These are phyloP conservation scores for Athene noctua DNA, from an alignment of 2,113 vertebrate species.

Conservation along the genomic window DNA sequence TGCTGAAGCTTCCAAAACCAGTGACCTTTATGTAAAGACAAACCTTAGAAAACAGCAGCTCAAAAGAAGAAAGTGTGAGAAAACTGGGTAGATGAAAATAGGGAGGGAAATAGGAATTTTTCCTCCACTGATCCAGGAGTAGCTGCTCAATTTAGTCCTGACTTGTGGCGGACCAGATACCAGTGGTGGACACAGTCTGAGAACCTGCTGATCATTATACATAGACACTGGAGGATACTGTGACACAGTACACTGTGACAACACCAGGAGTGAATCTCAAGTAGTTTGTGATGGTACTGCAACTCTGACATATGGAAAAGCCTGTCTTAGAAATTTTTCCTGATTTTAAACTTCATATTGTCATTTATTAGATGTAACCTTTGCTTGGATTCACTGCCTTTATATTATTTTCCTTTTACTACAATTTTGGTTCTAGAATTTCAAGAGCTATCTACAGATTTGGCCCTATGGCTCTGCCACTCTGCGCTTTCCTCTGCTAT, in stretches of 20 bases:
- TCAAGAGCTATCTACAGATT: background rate
- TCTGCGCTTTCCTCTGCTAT: background rate
- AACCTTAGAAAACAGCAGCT: background rate
- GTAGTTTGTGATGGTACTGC: background rate
- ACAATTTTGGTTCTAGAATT: background rate
- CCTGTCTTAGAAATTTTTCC: background rate
- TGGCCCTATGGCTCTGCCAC: background rate
- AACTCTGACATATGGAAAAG: background rate
- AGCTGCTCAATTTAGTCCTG: background rate
- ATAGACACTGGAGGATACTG: background rate
- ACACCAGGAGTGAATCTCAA: background rate
- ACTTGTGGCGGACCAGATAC: background rate
- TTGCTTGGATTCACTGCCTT: background rate
- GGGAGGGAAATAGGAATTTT: background rate
- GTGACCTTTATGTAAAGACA: background rate
- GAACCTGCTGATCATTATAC: background rate
- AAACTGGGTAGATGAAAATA: background rate
- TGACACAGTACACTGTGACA: background rate
- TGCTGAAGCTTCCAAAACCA: background rate
- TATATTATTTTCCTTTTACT: background rate
- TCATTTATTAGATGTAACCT: background rate
- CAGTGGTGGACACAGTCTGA: background rate
- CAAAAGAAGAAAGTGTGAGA: background rate
- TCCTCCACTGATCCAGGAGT: background rate
- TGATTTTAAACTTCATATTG: background rate